These are phyloP conservation scores for Psix sp. DNA, from an alignment of 1,140 invertebrate species.

Conservation along the genomic window DNA sequence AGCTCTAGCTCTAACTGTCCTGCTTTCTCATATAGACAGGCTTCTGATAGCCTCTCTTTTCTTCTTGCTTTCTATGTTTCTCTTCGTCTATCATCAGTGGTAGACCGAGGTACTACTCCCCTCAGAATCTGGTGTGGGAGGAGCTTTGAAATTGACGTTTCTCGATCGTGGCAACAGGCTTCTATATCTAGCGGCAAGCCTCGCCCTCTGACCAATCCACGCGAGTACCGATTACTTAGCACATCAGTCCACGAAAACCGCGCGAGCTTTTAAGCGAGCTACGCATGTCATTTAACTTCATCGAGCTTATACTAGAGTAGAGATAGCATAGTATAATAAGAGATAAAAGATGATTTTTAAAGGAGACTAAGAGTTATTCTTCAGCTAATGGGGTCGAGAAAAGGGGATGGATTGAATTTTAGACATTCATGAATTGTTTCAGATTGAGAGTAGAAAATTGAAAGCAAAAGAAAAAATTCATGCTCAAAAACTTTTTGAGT, in stretches of 20 bases:
- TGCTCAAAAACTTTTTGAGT: too few relatives aligned
- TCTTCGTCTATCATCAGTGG: slow-evolving; percentile 22
- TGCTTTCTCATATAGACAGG: slow-evolving; percentile 2
- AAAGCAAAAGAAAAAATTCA: too few relatives aligned
- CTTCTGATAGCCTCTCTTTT: slow-evolving; percentile 1
- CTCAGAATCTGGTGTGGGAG: slow-evolving; percentile 63
- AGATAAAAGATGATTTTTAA: slow-evolving; percentile 17
- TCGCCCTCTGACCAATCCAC: slow-evolving; percentile 73
- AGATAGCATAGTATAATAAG: too few relatives aligned
- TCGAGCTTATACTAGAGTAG: too few relatives aligned
- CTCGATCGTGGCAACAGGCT: slow-evolving; percentile 56
- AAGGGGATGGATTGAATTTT: too few relatives aligned
- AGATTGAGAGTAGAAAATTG: too few relatives aligned
- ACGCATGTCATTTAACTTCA: slow-evolving; percentile 51
- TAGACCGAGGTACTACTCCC: slow-evolving; percentile 31
- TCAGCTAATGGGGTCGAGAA: slow-evolving; percentile 20
- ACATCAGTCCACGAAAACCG: slow-evolving; percentile 65
- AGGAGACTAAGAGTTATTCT: slow-evolving; percentile 8
- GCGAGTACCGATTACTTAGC: slow-evolving; percentile 55
- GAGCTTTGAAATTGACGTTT: slow-evolving; percentile 64
- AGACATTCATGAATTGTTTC: too few relatives aligned
- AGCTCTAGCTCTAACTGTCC: background rate
- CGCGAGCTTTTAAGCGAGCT: slow-evolving; percentile 26
- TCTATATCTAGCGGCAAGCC: slow-evolving; percentile 63
- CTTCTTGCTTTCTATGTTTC: slow-evolving; percentile 22